phyloP scores from a whole-genome alignment of 2,797 vertebrate species.

The Falco columbarius region DNA sequence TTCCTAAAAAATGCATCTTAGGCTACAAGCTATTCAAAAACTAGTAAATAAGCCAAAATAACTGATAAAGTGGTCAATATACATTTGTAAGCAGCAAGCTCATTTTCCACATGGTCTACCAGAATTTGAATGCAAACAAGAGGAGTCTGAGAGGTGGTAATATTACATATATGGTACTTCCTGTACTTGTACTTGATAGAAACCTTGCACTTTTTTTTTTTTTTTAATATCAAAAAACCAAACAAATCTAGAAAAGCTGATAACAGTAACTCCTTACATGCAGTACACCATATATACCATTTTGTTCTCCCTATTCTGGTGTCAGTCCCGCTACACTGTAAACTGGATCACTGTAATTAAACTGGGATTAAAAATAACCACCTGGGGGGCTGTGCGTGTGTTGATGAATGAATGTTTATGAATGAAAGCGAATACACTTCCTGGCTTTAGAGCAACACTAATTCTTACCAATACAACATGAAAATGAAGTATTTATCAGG shows the following conservation, averaged over 20 bases:
- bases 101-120: not conserved
- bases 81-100: not conserved
- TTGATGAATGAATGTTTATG: not conserved
- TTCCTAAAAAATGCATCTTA: not conserved
- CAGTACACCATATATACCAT: not conserved
- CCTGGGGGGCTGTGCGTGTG: not conserved
- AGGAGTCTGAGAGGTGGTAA: not conserved
- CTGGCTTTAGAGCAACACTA: not conserved
- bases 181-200: not conserved
- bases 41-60: not conserved
- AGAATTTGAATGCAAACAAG: not conserved
- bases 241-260: not conserved
- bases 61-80: not conserved
- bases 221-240: not conserved
- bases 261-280: not conserved
- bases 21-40: not conserved
- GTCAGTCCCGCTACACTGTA: not conserved
- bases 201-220: not conserved
- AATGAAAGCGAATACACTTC: not conserved
- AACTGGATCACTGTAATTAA: not conserved
- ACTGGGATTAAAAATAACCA: conserved; percentile 21
- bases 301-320: not conserved
- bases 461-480: not conserved
- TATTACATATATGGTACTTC: not conserved
- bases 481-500: not conserved